These are phyloP conservation scores for Rhingia rostrata DNA, from an alignment of 2,888 invertebrate genomes.

Conservation along the genomic window DNA sequence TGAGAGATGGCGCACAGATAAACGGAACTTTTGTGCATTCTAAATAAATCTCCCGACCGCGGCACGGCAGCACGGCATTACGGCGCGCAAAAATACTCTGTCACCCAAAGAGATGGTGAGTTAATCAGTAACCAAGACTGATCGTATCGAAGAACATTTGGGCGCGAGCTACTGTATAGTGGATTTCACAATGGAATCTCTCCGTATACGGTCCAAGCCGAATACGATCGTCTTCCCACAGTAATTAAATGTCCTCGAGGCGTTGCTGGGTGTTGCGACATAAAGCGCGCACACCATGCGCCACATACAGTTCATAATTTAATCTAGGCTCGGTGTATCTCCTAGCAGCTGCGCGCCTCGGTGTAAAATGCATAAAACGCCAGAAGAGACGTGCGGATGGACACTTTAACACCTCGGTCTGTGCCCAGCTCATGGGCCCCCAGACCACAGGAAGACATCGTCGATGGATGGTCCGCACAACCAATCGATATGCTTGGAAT, in stretches of 20 bases:
- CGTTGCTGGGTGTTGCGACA: conserved; percentile 60
- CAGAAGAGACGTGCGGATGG: conserved; percentile 61
- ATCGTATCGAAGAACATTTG: conserved; percentile 52
- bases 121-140: conserved; percentile 62
- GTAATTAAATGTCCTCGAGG: conserved; percentile 72
- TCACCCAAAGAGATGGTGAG: conserved; percentile 54
- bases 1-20: conserved; percentile 64
- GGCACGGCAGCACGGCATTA: background rate
- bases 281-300: conserved; percentile 51
- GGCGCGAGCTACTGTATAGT: conserved; percentile 48
- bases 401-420: conserved; percentile 65
- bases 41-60: conserved; percentile 31
- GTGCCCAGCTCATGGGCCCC: conserved; percentile 33
- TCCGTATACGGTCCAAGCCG: conserved; percentile 33
- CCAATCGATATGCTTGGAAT: conserved; percentile 69
- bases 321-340: conserved; percentile 62
- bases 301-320: conserved; percentile 69
- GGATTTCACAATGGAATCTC: conserved; percentile 50
- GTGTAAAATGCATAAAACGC: conserved; percentile 60
- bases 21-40: conserved; percentile 59
- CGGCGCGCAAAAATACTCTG: conserved; percentile 30
- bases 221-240: conserved; percentile 57
- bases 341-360: conserved; percentile 46
- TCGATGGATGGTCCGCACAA: conserved; percentile 35
- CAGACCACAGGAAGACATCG: conserved; percentile 50